Evolutionary conservation across 2,797 vertebrate genomes (phyloP).

Genomic region (Sebastes miniatus): DNA sequence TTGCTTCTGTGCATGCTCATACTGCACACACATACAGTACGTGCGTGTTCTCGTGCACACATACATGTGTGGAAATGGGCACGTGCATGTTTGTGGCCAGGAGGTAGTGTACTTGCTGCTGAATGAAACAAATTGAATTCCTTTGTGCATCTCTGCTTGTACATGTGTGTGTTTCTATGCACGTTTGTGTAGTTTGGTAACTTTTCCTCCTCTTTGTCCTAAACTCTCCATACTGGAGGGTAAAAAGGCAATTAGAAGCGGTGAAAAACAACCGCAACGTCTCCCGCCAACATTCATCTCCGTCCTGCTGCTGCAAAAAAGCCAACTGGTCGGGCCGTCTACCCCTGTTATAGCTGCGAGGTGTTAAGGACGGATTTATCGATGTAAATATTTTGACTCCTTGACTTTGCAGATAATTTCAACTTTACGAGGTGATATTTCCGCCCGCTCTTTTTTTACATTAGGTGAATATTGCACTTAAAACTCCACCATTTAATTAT

Average conservation of each 20-base stretch:
- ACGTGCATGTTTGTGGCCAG: not conserved
- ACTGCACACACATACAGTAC: not conserved
- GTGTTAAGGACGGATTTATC: slow-evolving; percentile 92
- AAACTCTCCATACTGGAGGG: slow-evolving; percentile 60
- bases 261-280: slow-evolving; percentile 82
- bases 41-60: not conserved
- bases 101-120: not conserved
- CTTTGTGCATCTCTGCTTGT: not conserved
- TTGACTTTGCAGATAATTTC: slow-evolving; percentile 93
- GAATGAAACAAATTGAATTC: slow-evolving; percentile 1
- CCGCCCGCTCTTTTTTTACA: slow-evolving; percentile 90
- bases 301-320: slow-evolving; percentile 80
- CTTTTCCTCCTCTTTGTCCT: slow-evolving; percentile 62
- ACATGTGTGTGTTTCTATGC: not conserved
- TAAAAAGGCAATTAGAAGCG: slow-evolving; percentile 59
- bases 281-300: slow-evolving; percentile 83
- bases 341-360: slow-evolving; percentile 78
- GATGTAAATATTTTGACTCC: slow-evolving; percentile 93
- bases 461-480: slow-evolving; percentile 97
- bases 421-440: slow-evolving; percentile 92
- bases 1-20: not conserved
- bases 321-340: slow-evolving; percentile 83
- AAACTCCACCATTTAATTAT: slow-evolving; percentile 98
- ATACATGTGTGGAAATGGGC: not conserved
- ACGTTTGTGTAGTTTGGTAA: slow-evolving; percentile 35